These are phyloP conservation scores for Siderastrea radians DNA, from an alignment of 92 coral and sea anemone species.

Conservation along the genomic window DNA sequence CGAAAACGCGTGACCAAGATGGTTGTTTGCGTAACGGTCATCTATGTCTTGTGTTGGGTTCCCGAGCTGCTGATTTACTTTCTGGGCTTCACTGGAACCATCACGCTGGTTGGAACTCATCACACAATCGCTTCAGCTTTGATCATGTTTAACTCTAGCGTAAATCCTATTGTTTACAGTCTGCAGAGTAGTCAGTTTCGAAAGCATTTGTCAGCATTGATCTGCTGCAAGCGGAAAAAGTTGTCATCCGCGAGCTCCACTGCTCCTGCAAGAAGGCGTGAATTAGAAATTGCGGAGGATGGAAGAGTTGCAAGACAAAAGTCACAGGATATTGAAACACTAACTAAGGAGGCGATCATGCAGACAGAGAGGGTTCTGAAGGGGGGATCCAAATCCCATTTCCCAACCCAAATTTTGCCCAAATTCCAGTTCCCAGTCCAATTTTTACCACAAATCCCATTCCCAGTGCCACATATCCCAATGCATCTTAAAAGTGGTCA, in stretches of 20 bases:
- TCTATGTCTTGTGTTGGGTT: conserved; percentile 49
- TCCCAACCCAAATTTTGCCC: too few species aligned
- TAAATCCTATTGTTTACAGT: conserved; percentile 73
- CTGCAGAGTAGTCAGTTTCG: conserved; percentile 69
- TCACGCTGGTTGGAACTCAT: neutral
- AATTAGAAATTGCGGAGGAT: conserved; percentile 18
- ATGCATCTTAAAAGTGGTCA: too few species aligned
- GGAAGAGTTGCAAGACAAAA: conserved; percentile 1
- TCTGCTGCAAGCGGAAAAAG: conserved; percentile 53
- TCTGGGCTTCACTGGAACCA: conserved; percentile 27
- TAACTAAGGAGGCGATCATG: neutral
- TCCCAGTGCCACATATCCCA: too few species aligned
- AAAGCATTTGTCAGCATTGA: conserved; percentile 54
- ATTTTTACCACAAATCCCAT: too few species aligned
- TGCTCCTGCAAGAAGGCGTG: neutral
- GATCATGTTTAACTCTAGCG: conserved; percentile 41
- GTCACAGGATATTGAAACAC: conserved; percentile 3
- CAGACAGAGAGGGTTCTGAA: too few species aligned
- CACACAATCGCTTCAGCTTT: conserved; percentile 33
- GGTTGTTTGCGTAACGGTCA: conserved; percentile 28
- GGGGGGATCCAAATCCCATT: too few species aligned
- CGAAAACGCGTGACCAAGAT: conserved; percentile 40
- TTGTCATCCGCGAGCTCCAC: conserved; percentile 5
- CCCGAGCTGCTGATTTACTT: conserved; percentile 39
- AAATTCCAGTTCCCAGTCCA: too few species aligned